Evolutionary conservation across 2,888 invertebrate genomes (phyloP).

Genomic region (Cryptosula pallasiana): DNA sequence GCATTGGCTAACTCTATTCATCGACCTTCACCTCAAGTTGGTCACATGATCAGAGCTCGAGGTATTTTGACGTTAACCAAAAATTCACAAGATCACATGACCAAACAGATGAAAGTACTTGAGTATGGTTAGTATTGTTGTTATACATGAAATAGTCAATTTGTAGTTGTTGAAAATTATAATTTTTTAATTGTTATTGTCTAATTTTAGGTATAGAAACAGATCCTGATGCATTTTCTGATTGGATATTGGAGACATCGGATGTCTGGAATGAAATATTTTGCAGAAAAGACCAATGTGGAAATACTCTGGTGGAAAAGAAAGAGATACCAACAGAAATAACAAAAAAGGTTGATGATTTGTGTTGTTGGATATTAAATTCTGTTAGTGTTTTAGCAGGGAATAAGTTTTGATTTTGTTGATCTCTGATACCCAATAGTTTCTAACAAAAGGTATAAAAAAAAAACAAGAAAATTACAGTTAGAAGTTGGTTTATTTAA

Average conservation of each 20-base stretch:
- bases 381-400: too few species aligned
- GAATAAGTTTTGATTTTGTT: too few species aligned
- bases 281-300: too few species aligned
- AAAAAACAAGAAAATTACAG: too few species aligned
- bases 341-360: too few species aligned
- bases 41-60: constrained; percentile 12
- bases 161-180: background rate
- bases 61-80: background rate
- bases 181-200: background rate
- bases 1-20: background rate
- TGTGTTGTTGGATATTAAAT: too few species aligned
- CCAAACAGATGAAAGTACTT: background rate
- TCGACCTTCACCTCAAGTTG: background rate
- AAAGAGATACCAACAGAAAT: too few species aligned
- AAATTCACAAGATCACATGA: background rate
- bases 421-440: too few species aligned
- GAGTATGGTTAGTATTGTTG: background rate
- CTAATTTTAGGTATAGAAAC: background rate
- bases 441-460: too few species aligned
- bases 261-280: background rate
- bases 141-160: background rate
- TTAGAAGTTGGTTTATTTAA: too few species aligned
- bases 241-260: background rate
- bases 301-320: too few species aligned
- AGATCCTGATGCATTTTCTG: background rate